Base-by-base conservation (phyloP, 92 coral and sea anemone genomes). In the Porites cylindrica region DNA sequence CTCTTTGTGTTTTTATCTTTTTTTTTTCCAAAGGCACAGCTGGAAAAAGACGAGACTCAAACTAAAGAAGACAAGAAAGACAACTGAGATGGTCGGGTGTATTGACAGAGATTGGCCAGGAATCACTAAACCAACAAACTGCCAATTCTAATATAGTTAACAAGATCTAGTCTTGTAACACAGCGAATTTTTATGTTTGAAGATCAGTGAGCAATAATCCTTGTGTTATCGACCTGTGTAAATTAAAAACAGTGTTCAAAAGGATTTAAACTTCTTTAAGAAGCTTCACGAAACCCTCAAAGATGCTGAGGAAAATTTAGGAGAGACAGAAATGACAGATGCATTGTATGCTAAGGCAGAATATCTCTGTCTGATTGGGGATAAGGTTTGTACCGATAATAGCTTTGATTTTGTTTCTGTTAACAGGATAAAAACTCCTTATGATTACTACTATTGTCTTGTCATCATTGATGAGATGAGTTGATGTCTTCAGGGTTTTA, bases 321-420 rank as follows among this genome's bases (percentile, higher is more conserved):
- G 99, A 16, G 99, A 97, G 66, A 95, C 99, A 19, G 99, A 97
- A 84, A 87, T 97, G 51, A 83, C 97, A 70, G 99, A 97, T 95
- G 99, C 92, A 24, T 75, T 95, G 74, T 93, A 87, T 85, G 87
- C 98, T 7, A 91, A 91, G 70, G 99, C 97, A 53, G 99, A 97
- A 50, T 92, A 97, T 77, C 91, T 97, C 14, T 93, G 96, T 70
- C 93, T 86, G 71, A 95, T 97, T 82, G 99, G 98, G 0, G 93
- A 97, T 21, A 97, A 97, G 95, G 99, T 96, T 56, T 6, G 8
- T 8, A 16, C 10, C 7, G 1, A 14, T 62, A 62, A 9, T 17
- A 18, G 13, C 17, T 11, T n/a, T 67, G 23, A 19, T 14, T 24
- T 23, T 67, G 16, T 24, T 12, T 23, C 20, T n/a, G 43, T 67